phyloP scores from a whole-genome alignment of 2,797 vertebrate genomes.

The Synaphobranchus kaupii region DNA sequence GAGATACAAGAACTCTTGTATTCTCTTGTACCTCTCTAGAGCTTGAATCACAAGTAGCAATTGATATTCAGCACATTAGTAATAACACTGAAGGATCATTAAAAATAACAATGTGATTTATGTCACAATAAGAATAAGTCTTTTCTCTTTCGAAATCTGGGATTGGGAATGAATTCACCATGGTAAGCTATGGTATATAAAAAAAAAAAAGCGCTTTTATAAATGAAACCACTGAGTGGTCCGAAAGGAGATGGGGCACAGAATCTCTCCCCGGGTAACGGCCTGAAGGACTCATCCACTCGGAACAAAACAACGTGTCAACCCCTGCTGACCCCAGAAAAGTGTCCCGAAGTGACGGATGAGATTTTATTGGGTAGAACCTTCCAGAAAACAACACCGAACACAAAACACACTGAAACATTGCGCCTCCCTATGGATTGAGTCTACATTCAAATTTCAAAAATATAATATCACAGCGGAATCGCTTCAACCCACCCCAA shows the following conservation, averaged over 20 bases:
- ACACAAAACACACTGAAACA: neutral
- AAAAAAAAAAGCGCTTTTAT: neutral
- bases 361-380: neutral
- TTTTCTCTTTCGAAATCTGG: neutral
- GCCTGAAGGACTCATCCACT: neutral
- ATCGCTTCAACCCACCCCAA: neutral
- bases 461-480: conserved; percentile 39
- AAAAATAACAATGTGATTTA: neutral
- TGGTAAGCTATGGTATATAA: neutral
- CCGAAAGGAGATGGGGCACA: neutral
- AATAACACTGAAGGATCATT: neutral
- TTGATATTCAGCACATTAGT: neutral
- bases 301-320: conserved; percentile 1
- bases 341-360: conserved; percentile 6
- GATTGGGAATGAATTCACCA: conserved; percentile 16
- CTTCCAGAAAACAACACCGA: neutral
- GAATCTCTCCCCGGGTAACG: neutral
- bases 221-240: neutral
- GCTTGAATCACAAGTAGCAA: neutral
- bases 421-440: neutral
- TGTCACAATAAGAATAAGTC: neutral
- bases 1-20: neutral
- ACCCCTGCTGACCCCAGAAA: neutral
- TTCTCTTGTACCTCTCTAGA: neutral
- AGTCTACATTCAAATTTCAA: neutral